Conservation (phyloP, 2,888 invertebrate genomes). For the Dicroscelio sp. region DNA sequence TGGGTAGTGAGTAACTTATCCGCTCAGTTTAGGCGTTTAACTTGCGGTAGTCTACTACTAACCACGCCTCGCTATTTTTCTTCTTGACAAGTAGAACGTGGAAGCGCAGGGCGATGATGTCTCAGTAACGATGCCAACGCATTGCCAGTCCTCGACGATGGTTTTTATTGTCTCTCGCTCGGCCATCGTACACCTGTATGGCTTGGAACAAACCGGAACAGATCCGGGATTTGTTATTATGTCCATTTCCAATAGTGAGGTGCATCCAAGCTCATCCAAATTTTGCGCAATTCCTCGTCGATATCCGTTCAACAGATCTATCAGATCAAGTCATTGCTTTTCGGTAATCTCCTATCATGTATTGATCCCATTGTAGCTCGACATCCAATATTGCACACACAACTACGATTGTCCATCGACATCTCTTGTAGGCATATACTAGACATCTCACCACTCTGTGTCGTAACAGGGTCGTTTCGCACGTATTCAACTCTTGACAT, state of each 20-base stretch:
- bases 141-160: constrained; percentile 34
- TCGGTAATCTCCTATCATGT: constrained; percentile 29
- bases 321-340: constrained; percentile 32
- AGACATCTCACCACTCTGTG: no score
- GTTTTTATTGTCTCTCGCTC: constrained; percentile 37
- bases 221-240: constrained; percentile 50
- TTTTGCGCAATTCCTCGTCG: constrained; percentile 44
- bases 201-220: constrained; percentile 40
- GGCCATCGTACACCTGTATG: constrained; percentile 37
- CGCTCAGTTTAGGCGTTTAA: constrained; percentile 54
- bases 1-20: constrained; percentile 51
- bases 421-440: no score
- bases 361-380: constrained; percentile 34
- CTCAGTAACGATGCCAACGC: constrained; percentile 23
- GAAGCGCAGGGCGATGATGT: constrained; percentile 40
- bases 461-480: no score
- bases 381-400: no score
- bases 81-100: constrained; percentile 29
- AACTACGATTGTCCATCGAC: no score
- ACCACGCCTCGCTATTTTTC: constrained; percentile 69
- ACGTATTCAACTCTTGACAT: no score
- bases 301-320: no score
- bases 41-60: constrained; percentile 78
- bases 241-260: constrained; percentile 36
- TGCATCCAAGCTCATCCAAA: constrained; percentile 39